Evolutionary conservation across 2,888 invertebrate genomes (phyloP).

Genomic region (Eupithecia exiguata): DNA sequence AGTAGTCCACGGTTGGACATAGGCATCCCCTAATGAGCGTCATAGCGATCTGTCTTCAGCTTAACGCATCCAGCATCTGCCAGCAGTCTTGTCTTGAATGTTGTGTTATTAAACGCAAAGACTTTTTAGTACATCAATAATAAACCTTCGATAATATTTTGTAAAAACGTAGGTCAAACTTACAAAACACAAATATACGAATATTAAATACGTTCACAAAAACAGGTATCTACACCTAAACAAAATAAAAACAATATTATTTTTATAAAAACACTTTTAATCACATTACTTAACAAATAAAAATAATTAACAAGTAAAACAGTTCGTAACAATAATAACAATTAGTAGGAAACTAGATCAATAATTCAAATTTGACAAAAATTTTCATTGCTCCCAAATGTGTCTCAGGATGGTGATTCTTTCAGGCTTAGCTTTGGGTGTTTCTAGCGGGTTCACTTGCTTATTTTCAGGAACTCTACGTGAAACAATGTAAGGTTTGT

Average conservation of each 20-base stretch:
- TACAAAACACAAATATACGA: no score
- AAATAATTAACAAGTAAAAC: conserved; percentile 32
- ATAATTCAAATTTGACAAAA: conserved; percentile 44
- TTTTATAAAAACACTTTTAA: not conserved
- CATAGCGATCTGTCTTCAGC: no score
- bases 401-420: conserved; percentile 59
- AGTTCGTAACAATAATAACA: conserved; percentile 29
- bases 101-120: not conserved
- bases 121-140: not conserved
- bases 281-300: conserved; percentile 7
- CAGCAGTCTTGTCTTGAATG: no score
- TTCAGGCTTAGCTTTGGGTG: conserved; percentile 51
- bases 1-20: no score
- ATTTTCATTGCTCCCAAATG: conserved; percentile 60
- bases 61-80: no score
- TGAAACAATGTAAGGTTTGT: conserved; percentile 56
- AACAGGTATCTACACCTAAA: not conserved
- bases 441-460: conserved; percentile 50
- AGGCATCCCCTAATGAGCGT: no score
- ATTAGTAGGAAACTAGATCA: conserved; percentile 26
- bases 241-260: not conserved
- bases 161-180: not conserved
- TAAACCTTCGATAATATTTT: not conserved
- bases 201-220: not conserved
- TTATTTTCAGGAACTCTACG: conserved; percentile 51